Evolutionary conservation across 2,113 vertebrate species (phyloP), one percentile per base, ranked within the genome.

Genomic region (Heterotilapia buettikoferi): DNA sequence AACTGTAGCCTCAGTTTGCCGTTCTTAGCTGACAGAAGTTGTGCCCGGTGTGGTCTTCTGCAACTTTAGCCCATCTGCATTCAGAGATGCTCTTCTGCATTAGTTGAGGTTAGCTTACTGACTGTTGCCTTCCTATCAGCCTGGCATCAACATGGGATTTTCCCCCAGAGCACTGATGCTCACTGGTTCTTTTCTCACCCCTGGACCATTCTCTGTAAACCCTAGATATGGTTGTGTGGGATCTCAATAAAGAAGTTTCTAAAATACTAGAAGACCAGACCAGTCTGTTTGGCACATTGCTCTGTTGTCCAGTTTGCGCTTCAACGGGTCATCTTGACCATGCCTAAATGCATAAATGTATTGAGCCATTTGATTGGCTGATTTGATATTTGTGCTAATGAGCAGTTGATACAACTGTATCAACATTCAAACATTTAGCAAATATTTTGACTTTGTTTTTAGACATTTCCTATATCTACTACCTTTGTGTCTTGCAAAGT

Each of bases 401-500:
- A 76, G 14, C 38, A 73, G 40, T 5, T 45, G 21, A 73, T 3
- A 18, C 24, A 76, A 47, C 24, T 50, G 18, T 52, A 52, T 12
- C 45, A 31, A 50, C 45, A 31, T 50, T 29, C 9, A 50, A 78
- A 4, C 3, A 31, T 31, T 31, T 13, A 50, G 43, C 6, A 78
- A 73, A 45, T 45, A 26, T 4, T 9, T 43, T 0, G 0, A 18
- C 21, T 11, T 76, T 8, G 24, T 19, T 76, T 76, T 76, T 8
- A 50, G 24, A 50, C 43, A 31, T 50, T 50, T 78, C 45, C 9
- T 50, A 76, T 29, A 47, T 78, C 26, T 50, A 78, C 94, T 97
- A 99, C 99, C 99, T 99, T 99, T 99, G 97, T 99, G 99, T 97
- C 99, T 98, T 88, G 99, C 99, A 88, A 99, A 99, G 90, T 99